phyloP scores from a whole-genome alignment of 2,888 invertebrate genomes.

The Harmothoe impar region DNA sequence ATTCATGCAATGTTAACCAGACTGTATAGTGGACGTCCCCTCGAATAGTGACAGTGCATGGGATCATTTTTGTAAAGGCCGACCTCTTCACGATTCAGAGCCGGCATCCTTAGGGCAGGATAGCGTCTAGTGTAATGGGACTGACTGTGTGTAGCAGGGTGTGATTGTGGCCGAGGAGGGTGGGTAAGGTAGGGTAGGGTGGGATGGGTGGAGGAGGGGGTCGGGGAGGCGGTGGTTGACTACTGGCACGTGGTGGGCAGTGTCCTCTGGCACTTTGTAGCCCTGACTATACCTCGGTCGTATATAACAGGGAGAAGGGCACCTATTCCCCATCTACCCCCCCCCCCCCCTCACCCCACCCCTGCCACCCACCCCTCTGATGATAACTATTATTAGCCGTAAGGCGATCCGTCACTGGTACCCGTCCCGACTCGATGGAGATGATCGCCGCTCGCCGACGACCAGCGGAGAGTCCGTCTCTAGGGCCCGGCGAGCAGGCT shows the following conservation, averaged over 20 bases:
- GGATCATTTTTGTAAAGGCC: no score
- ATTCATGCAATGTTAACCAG: no score
- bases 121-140: not conserved
- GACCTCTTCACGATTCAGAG: no score
- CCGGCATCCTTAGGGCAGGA: no score
- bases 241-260: no score
- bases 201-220: no score
- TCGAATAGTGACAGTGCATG: no score
- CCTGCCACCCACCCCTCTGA: not conserved
- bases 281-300: not conserved
- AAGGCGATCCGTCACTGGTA: conserved; percentile 49
- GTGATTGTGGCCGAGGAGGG: not conserved
- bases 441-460: conserved; percentile 26
- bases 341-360: not conserved
- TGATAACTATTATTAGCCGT: conserved; percentile 59
- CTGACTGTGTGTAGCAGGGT: not conserved
- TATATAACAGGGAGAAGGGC: not conserved
- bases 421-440: conserved; percentile 20
- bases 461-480: conserved; percentile 6
- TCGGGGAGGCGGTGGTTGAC: no score
- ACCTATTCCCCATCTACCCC: not conserved
- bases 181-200: not conserved
- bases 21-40: no score
- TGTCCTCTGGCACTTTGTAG: no score
- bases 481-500: conserved; percentile 25